Evolutionary conservation across 1,140 invertebrate genomes (phyloP).

Genomic region (Cyrtorhinus lividipennis): DNA sequence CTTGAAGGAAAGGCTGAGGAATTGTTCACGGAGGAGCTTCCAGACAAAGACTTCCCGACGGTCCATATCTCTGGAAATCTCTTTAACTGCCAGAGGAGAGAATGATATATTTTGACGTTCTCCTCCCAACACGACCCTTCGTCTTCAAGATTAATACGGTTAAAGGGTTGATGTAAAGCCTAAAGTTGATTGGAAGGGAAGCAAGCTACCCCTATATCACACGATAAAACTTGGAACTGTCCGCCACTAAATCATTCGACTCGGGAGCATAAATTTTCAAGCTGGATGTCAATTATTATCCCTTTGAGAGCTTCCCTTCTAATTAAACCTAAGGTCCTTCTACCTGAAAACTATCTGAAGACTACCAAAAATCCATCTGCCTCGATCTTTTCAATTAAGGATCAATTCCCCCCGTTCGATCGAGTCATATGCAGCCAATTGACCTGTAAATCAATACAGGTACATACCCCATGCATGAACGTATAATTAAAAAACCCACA

Average conservation of each 20-base stretch:
- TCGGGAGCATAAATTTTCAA: not conserved
- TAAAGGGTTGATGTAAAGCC: conserved; percentile 14
- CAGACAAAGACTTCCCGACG: conserved; percentile 1
- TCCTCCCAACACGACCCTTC: not conserved
- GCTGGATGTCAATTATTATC: conserved; percentile 8
- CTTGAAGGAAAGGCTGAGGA: not conserved
- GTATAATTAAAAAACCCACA: not conserved
- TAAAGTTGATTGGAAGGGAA: conserved; percentile 14
- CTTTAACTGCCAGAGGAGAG: conserved; percentile 6
- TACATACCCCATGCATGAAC: not conserved
- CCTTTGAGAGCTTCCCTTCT: conserved; percentile 9
- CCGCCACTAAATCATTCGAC: conserved; percentile 7
- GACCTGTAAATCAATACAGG: conserved; percentile 6
- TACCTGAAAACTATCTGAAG: conserved; percentile 4
- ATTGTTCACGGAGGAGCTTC: not conserved
- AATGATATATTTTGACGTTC: conserved; percentile 7
- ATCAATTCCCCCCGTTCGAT: not conserved
- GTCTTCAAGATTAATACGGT: conserved; percentile 15
- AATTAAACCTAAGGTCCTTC: not conserved
- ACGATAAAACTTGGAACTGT: conserved; percentile 15
- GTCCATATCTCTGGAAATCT: conserved; percentile 9
- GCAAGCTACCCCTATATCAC: conserved; percentile 11
- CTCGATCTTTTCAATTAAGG: not conserved
- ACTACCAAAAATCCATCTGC: not conserved
- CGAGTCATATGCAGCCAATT: not conserved